These are phyloP conservation scores for Nasonovia ribisnigri DNA, from an alignment of 2,888 invertebrate species.

Conservation along the genomic window DNA sequence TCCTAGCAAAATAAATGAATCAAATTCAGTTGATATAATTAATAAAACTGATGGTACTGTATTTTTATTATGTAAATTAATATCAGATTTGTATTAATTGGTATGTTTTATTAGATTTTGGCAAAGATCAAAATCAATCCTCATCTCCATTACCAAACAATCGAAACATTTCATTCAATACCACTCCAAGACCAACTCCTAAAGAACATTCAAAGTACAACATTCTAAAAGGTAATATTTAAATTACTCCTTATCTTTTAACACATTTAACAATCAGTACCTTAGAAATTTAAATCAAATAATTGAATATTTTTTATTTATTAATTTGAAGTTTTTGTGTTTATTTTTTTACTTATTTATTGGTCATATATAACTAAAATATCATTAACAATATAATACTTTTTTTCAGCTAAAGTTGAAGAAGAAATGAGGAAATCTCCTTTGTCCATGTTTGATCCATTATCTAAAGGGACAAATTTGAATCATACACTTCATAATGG, in stretches of 20 bases:
- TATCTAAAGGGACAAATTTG: slow-evolving; percentile 61
- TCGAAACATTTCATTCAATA: slow-evolving; percentile 76
- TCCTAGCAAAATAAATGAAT: slow-evolving; percentile 75
- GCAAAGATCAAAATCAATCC: slow-evolving; percentile 57
- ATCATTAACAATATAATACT: not conserved
- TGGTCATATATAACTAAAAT: slow-evolving; percentile 47
- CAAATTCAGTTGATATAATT: slow-evolving; percentile 71
- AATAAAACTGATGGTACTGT: slow-evolving; percentile 70
- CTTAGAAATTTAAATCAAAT: not conserved
- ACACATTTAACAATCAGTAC: not conserved
- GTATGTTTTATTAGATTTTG: slow-evolving; percentile 52
- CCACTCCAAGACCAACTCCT: slow-evolving; percentile 77
- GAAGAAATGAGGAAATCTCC: slow-evolving; percentile 74
- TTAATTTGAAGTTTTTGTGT: not conserved
- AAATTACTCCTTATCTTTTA: not conserved
- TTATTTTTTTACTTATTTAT: slow-evolving; percentile 28
- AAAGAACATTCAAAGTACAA: slow-evolving; percentile 94
- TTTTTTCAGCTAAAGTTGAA: slow-evolving; percentile 75
- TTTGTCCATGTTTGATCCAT: slow-evolving; percentile 65
- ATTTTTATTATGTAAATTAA: slow-evolving; percentile 65
- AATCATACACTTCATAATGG: slow-evolving; percentile 55
- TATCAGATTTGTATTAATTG: slow-evolving; percentile 1
- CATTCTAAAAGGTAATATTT: slow-evolving; percentile 83
- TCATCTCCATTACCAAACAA: slow-evolving; percentile 76
- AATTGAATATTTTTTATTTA: not conserved